Conservation (phyloP, 1,140 invertebrate genomes). For the Dermatophagoides farinae region DNA sequence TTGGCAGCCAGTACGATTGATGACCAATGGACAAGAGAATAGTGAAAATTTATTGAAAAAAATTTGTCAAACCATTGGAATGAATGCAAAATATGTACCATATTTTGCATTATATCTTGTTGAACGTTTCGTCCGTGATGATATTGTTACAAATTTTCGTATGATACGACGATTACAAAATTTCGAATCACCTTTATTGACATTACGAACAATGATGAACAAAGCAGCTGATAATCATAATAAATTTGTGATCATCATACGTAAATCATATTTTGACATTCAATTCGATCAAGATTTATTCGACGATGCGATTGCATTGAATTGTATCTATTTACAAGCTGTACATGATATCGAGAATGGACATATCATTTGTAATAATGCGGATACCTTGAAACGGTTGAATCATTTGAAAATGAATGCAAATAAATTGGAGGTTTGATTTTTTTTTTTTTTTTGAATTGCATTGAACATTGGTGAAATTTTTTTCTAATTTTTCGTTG, state of each 20-base stretch:
- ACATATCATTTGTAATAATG: slow-evolving; percentile 49
- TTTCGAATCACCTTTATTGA: slow-evolving; percentile 88
- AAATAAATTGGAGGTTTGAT: slow-evolving; percentile 52
- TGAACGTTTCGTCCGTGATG: slow-evolving; percentile 21
- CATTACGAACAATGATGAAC: slow-evolving; percentile 39
- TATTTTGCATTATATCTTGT: slow-evolving; percentile 77
- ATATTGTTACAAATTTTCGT: slow-evolving; percentile 15
- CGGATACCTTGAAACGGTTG: slow-evolving; percentile 43
- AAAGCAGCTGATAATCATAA: slow-evolving; percentile 23
- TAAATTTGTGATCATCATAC: slow-evolving; percentile 43
- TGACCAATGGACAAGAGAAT: slow-evolving; percentile 53
- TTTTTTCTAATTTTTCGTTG: slow-evolving; percentile 7
- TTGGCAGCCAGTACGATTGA: slow-evolving; percentile 59
- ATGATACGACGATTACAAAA: slow-evolving; percentile 70
- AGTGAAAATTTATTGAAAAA: slow-evolving; percentile 57
- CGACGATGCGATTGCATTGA: slow-evolving; percentile 52
- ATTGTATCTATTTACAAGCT: slow-evolving; percentile 69
- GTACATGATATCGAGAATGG: slow-evolving; percentile 60
- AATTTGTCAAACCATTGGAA: slow-evolving; percentile 46
- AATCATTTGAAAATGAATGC: slow-evolving; percentile 45
- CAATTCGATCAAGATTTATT: slow-evolving; percentile 58
- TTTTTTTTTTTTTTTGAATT: slow-evolving; percentile 6
- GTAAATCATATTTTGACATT: slow-evolving; percentile 74
- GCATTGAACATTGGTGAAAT: neutral
- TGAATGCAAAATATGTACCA: slow-evolving; percentile 49